Base-by-base conservation (phyloP, 2,113 vertebrate species). In the Kobus ellipsiprymnus region DNA sequence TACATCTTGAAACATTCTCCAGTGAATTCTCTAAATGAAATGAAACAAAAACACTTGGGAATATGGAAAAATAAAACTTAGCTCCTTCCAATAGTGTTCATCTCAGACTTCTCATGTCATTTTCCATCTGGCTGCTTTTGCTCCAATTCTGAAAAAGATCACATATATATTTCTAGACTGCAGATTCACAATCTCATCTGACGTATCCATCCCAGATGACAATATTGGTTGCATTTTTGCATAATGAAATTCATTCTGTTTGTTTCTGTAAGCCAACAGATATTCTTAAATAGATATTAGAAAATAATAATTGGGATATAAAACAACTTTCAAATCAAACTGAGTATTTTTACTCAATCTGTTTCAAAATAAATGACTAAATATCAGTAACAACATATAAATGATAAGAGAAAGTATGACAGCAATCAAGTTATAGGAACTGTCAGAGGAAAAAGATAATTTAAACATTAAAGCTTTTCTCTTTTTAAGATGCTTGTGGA, bases 1-100 rank as follows among this genome's bases (percentile, higher is more conserved):
- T 98, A 92, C 92, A 92, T 98, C 78, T 98, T 96, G 96, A 97
- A 98, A 97, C 36, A 15, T 94, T 80, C 11, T 91, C 30, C 92
- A 97, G 12, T 71, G 71, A 33, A 27, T 91, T 98, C 96, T 50
- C 96, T 98, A 71, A 95, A 85, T 1, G 16, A 89, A 13, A 97
- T 91, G 36, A 96, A 98, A 93, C 2, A 90, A 89, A 86, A 95
- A 91, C 1, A 74, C 23, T 88, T 97, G 55, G 25, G 33, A 95
- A 97, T 2, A 93, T 84, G n/a, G n/a, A 96, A 44, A 67, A 27
- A 60, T 83, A 95, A 93, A 95, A 57, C 1, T 27, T 83, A 21
- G 7, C 21, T 29, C n/a, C 21, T 87, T 89, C 57, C 13, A 90
- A 40, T 0, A 67, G 17, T n/a, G 13, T 7, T 74, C 33, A 90